Conservation (phyloP, 1,140 invertebrate genomes). For the Orchestia grillus region DNA sequence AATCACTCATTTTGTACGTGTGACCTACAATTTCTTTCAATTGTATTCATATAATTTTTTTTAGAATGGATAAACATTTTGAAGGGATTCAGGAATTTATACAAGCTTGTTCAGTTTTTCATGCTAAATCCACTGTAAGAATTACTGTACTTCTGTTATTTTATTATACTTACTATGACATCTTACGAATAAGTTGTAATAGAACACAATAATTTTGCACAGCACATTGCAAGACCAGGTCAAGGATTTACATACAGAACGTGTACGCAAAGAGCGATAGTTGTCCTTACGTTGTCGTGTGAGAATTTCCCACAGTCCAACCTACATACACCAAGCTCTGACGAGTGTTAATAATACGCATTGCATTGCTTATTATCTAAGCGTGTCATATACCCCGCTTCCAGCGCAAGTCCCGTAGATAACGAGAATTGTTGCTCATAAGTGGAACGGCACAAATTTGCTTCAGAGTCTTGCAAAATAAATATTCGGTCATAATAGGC, state of each 20-base stretch:
- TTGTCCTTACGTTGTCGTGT: neutral
- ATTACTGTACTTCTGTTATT: neutral
- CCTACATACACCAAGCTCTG: neutral
- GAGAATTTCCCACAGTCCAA: neutral
- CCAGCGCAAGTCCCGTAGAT: neutral
- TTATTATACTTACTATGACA: neutral
- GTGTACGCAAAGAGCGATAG: neutral
- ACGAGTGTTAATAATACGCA: neutral
- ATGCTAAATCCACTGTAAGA: neutral
- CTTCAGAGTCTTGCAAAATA: neutral
- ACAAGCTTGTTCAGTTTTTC: neutral
- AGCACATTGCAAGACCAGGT: neutral
- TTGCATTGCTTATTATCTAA: constrained; percentile 9
- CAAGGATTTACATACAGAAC: constrained; percentile 8
- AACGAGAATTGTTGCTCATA: neutral
- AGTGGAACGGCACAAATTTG: neutral
- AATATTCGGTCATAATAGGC: neutral
- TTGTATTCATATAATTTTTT: too few species aligned
- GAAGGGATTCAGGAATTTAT: neutral
- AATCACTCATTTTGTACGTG: too few species aligned
- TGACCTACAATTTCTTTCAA: too few species aligned
- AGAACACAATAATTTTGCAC: neutral
- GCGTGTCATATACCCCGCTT: constrained; percentile 29
- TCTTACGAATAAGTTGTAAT: neutral
- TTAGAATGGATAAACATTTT: too few species aligned